Evolutionary conservation across 2,113 vertebrate species (phyloP).

Genomic region (Anthoscopus minutus): DNA sequence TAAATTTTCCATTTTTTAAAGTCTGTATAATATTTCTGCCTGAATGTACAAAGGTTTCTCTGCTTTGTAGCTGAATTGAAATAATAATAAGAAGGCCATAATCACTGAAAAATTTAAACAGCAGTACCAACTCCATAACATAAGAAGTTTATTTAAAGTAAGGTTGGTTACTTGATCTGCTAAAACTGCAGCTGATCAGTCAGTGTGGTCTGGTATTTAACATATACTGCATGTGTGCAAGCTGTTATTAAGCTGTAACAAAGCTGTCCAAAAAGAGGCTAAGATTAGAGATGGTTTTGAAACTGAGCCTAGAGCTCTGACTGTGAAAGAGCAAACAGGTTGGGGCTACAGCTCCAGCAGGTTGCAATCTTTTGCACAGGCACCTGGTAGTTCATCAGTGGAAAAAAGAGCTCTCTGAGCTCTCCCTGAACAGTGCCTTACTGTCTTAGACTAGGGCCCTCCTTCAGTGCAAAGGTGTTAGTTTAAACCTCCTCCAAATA

Average conservation of each 20-base stretch:
- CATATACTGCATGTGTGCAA: not conserved
- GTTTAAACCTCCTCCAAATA: not conserved
- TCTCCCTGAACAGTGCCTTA: not conserved
- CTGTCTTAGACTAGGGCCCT: not conserved
- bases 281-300: not conserved
- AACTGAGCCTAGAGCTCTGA: fast-evolving
- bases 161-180: not conserved
- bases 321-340: not conserved
- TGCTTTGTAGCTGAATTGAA: not conserved
- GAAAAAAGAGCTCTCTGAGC: not conserved
- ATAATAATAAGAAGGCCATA: not conserved
- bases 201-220: not conserved
- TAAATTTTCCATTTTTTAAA: not conserved
- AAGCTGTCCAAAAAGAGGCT: not conserved
- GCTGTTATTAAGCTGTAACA: not conserved
- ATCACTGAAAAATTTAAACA: not conserved
- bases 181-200: not conserved
- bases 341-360: fast-evolving
- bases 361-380: not conserved
- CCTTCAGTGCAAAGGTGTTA: not conserved
- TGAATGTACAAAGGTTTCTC: not conserved
- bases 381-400: not conserved
- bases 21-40: not conserved
- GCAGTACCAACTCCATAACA: not conserved
- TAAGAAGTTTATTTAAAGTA: not conserved